phyloP scores from a whole-genome alignment of 2,888 invertebrate species.

The Orchesella flavescens region DNA sequence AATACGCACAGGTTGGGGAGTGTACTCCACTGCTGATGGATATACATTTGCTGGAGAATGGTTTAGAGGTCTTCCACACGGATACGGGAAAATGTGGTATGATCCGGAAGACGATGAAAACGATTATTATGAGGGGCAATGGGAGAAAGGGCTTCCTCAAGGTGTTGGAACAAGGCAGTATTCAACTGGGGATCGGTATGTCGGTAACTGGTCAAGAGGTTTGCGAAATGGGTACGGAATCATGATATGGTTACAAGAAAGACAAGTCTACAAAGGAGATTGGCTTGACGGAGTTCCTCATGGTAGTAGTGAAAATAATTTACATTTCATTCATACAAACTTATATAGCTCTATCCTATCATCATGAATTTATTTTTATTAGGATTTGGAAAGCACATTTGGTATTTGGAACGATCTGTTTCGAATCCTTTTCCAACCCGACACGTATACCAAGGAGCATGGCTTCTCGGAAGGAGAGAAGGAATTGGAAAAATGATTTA shows the following conservation, averaged over 20 bases:
- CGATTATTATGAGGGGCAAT: conserved; percentile 70
- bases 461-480: conserved; percentile 64
- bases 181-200: conserved; percentile 60
- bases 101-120: conserved; percentile 63
- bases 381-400: conserved; percentile 66
- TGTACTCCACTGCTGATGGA: conserved; percentile 64
- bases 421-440: conserved; percentile 56
- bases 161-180: conserved; percentile 65
- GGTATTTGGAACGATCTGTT: conserved; percentile 64
- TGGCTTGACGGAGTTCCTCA: conserved; percentile 67
- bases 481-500: conserved; percentile 70
- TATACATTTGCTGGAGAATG: conserved; percentile 64
- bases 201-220: conserved; percentile 67
- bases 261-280: conserved; percentile 69
- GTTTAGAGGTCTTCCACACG: conserved; percentile 65
- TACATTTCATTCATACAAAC: not conserved
- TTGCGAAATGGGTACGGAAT: conserved; percentile 67
- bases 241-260: conserved; percentile 69
- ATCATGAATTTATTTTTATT: not conserved
- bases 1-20: conserved; percentile 62
- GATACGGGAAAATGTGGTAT: conserved; percentile 71
- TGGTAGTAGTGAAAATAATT: conserved; percentile 24
- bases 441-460: conserved; percentile 62
- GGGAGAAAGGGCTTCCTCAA: conserved; percentile 64
- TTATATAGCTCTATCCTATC: not conserved